Evolutionary conservation across 2,113 vertebrate species (phyloP), one percentile per base, ranked within the genome.

Genomic region (Oostethus manadensis): DNA sequence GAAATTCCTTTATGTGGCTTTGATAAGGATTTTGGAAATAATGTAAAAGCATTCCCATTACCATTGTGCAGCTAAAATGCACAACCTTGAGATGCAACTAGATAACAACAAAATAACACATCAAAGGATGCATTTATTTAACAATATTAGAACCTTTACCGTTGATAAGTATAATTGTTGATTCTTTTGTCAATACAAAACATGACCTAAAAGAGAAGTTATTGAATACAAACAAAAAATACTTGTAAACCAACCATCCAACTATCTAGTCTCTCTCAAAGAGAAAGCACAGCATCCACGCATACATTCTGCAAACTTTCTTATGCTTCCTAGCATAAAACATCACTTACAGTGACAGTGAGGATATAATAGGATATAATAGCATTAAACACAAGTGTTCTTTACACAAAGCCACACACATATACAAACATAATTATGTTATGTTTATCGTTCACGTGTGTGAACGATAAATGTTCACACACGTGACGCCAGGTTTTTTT

Each of bases 81-180:
- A 23, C 5, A 64, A 47, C 7, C 10, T 51, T 14, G 1, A 10
- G 16, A 42, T n/a, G 17, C 0, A 8, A 20, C 4, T 33, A 33
- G 29, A 18, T 0, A 11, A 42, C 5, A 14, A 49, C 10, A 42
- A 22, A 11, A 56, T 8, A 33, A 22, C 14, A 65, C 9, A 22
- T 8, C 4, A 78, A 76, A 45, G 71, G 59, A 56, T 77, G 65
- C 48, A 70, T 78, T 83, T 79, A 85, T 83, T 82, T 58, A 44
- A 67, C 54, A 78, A 35, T 49, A 47, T 58, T 29, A 51, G 58
- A 35, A 64, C 51, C 13, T 55, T 18, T 55, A 55, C 53, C 40
- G 53, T 55, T 40, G 53, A 40, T 40, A 55, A 55, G 53, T 55
- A 55, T 40, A 33, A 55, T 29, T 55, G 53, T 55, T 55, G 38